phyloP scores from a whole-genome alignment of 2,888 invertebrate genomes.

The Ophion ventricosus region DNA sequence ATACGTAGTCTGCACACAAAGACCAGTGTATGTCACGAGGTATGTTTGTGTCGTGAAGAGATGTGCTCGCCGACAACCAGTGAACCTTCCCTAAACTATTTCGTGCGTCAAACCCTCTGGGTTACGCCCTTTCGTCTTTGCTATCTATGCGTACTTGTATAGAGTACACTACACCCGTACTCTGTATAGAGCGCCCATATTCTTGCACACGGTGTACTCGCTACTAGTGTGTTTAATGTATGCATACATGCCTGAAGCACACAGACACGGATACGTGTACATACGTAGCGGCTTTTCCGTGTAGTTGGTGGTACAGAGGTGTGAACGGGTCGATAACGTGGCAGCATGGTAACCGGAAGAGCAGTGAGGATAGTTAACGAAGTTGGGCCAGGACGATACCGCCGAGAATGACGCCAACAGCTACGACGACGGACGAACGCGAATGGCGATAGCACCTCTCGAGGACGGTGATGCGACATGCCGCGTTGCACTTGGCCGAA shows the following conservation, averaged over 20 bases:
- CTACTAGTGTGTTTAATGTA: constrained; percentile 16
- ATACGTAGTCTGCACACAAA: constrained; percentile 7
- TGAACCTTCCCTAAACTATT: neutral
- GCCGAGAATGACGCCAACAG: constrained; percentile 43
- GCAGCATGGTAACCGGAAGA: constrained; percentile 42
- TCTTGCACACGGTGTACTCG: neutral
- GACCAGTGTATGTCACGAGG: neutral
- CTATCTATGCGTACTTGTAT: neutral
- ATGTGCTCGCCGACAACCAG: neutral
- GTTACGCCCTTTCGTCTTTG: constrained; percentile 15
- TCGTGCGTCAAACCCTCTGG: neutral
- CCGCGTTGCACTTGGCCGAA: neutral
- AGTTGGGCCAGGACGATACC: constrained; percentile 50
- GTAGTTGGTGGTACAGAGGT: neutral
- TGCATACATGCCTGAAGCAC: neutral
- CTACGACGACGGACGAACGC: constrained; percentile 26
- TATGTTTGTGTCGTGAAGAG: neutral
- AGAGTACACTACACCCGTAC: neutral
- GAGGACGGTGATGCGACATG: neutral
- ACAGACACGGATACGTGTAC: neutral
- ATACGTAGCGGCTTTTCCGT: neutral
- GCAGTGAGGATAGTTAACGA: constrained; percentile 61
- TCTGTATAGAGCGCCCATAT: neutral
- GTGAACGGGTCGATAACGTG: constrained; percentile 59
- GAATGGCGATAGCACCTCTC: constrained; percentile 8